phyloP scores from a whole-genome alignment of 2,113 vertebrate genomes.

The Salminus brasiliensis region DNA sequence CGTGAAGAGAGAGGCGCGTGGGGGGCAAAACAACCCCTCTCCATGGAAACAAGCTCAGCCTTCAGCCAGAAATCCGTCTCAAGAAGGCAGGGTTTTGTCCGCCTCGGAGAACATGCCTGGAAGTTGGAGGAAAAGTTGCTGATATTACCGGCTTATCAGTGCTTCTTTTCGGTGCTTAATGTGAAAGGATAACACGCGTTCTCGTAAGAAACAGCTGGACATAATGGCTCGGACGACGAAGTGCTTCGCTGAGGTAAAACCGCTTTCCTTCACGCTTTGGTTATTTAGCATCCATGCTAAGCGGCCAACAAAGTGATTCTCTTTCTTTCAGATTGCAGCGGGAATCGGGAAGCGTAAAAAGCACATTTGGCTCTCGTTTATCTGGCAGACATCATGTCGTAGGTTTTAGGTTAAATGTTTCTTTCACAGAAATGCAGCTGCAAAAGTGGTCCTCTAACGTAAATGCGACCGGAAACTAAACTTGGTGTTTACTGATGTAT shows the following conservation, averaged over 20 bases:
- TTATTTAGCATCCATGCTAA: background rate
- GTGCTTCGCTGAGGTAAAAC: conserved; percentile 71
- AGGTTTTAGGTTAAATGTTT: background rate
- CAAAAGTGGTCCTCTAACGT: too few species aligned
- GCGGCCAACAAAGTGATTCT: background rate
- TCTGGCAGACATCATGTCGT: too few species aligned
- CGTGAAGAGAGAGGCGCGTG: conserved; percentile 30
- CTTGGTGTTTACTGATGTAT: too few species aligned
- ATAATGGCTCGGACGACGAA: conserved; percentile 66
- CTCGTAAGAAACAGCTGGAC: conserved; percentile 55
- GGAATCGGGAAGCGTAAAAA: too few species aligned
- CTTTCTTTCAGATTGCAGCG: background rate
- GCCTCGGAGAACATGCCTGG: conserved; percentile 70
- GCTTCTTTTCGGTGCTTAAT: conserved; percentile 42
- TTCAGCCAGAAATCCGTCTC: conserved; percentile 61
- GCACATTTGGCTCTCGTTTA: too few species aligned
- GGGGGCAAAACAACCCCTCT: conserved; percentile 72
- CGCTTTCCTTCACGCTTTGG: background rate
- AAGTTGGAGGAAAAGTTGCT: conserved; percentile 62
- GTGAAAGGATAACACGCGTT: conserved; percentile 49
- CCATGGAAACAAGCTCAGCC: conserved; percentile 77
- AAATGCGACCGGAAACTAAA: too few species aligned
- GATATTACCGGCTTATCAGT: conserved; percentile 58
- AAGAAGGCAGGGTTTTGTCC: conserved; percentile 65
- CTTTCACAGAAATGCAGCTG: background rate